Percentiles rank a stretch among this genome's conserved stretches.
Conservation (phyloP, 2,888 invertebrate species). For the Altica lythri region DNA sequence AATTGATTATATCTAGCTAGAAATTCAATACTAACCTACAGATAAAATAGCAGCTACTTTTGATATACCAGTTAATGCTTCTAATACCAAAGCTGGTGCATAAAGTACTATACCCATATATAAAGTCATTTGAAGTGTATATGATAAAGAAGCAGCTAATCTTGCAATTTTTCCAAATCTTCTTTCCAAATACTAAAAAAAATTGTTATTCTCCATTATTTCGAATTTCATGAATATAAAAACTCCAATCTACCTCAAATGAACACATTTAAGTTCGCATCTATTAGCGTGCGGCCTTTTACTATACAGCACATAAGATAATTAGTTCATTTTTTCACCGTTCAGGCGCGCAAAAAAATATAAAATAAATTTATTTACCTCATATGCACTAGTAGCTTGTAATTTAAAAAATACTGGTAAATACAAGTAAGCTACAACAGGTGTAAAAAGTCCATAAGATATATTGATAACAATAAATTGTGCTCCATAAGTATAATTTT, state of each 20-base stretch:
- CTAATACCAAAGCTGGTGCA: constrained; percentile 89
- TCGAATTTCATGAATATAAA: too few relatives aligned
- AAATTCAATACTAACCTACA: constrained; percentile 65
- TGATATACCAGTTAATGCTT: constrained; percentile 81
- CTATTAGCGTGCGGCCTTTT: too few relatives aligned
- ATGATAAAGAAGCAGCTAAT: constrained; percentile 79
- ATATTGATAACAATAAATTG: constrained; percentile 79
- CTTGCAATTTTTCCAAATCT: constrained; percentile 81
- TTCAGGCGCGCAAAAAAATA: constrained; percentile 1
- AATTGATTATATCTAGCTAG: too few relatives aligned
- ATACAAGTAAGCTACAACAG: constrained; percentile 76
- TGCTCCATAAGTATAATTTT: constrained; percentile 83
- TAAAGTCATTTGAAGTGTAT: constrained; percentile 86
- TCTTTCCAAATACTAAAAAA: constrained; percentile 79
- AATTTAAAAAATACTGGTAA: constrained; percentile 85
- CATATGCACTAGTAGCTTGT: constrained; percentile 85
- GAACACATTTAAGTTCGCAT: too few relatives aligned
- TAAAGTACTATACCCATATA: constrained; percentile 92
- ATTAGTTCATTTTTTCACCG: too few relatives aligned
- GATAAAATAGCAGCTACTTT: constrained; percentile 73
- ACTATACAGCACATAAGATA: too few relatives aligned
- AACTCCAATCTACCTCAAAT: too few relatives aligned
- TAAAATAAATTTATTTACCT: constrained; percentile 59
- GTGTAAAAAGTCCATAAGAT: constrained; percentile 76
- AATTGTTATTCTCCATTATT: constrained; percentile 14